Evolutionary conservation across 1,140 invertebrate genomes (phyloP).

Genomic region (Oryctes rhinoceros): DNA sequence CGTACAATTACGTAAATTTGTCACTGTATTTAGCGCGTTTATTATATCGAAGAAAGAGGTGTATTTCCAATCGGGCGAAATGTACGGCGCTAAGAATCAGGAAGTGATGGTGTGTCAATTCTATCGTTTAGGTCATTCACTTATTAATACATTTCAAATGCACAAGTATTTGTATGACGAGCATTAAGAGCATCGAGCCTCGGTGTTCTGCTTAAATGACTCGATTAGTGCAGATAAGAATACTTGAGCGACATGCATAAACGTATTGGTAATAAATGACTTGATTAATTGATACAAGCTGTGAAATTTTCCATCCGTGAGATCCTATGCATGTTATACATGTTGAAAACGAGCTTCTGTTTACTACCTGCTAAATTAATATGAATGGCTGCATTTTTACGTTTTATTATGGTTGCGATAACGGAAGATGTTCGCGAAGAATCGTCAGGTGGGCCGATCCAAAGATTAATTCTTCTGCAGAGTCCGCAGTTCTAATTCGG

Average conservation of each 20-base stretch:
- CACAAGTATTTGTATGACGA: not conserved
- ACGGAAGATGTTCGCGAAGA: no score
- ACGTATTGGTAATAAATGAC: not conserved
- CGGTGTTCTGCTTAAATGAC: not conserved
- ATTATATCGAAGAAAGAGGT: not conserved
- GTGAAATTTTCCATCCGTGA: not conserved
- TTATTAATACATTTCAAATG: slow-evolving; percentile 10
- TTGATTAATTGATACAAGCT: not conserved
- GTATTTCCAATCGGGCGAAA: not conserved
- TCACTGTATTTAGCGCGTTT: not conserved
- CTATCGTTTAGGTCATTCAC: not conserved
- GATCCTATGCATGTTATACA: not conserved
- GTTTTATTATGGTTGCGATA: no score
- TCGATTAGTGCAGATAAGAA: not conserved
- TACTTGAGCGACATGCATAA: not conserved
- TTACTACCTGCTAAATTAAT: no score
- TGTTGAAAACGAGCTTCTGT: no score
- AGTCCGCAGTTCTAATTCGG: no score
- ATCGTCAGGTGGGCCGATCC: no score
- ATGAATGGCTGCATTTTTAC: no score
- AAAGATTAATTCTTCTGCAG: no score
- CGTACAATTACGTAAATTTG: not conserved
- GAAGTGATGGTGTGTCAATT: slow-evolving; percentile 5
- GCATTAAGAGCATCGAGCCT: not conserved
- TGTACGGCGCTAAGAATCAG: not conserved